Percentiles rank a stretch among this genome's conserved stretches.
These are phyloP conservation scores for Hippocampus mohnikei DNA, from an alignment of 2,113 vertebrate species.

Conservation along the genomic window DNA sequence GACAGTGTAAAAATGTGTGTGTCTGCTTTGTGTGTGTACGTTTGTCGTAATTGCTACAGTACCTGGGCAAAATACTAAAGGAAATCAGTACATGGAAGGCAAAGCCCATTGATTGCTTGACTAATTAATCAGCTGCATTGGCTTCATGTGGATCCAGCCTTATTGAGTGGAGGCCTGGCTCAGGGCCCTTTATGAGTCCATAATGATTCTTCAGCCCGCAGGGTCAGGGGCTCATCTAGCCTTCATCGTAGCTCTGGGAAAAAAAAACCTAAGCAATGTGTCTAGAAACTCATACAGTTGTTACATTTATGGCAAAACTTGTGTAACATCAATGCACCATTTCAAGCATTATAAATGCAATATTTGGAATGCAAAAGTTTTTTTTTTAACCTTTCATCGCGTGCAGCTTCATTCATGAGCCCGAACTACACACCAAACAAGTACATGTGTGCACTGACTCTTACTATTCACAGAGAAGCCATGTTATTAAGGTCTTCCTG, in stretches of 20 bases:
- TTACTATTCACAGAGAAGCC: slow-evolving; percentile 54
- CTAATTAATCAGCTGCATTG: slow-evolving; percentile 73
- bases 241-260: slow-evolving; percentile 49
- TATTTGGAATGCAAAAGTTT: slow-evolving; percentile 6
- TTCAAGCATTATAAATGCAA: slow-evolving; percentile 4
- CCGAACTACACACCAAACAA: slow-evolving; percentile 22
- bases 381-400: not conserved
- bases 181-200: slow-evolving; percentile 64
- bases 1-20: slow-evolving; percentile 29
- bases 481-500: slow-evolving; percentile 61
- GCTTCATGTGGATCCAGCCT: slow-evolving; percentile 59
- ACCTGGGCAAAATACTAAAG: slow-evolving; percentile 50
- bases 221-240: slow-evolving; percentile 61
- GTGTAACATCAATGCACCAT: slow-evolving; percentile 26
- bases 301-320: slow-evolving; percentile 24
- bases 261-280: slow-evolving; percentile 34
- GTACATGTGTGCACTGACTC: slow-evolving; percentile 59
- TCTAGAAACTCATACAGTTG: slow-evolving; percentile 29
- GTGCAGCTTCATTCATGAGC: slow-evolving; percentile 26
- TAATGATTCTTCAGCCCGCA: slow-evolving; percentile 64
- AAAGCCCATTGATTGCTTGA: slow-evolving; percentile 70
- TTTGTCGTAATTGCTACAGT: slow-evolving; percentile 56
- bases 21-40: slow-evolving; percentile 19
- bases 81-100: slow-evolving; percentile 59
- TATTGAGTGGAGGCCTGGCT: slow-evolving; percentile 65